Conservation (phyloP, 2,797 vertebrate species). For the Betta splendens region DNA sequence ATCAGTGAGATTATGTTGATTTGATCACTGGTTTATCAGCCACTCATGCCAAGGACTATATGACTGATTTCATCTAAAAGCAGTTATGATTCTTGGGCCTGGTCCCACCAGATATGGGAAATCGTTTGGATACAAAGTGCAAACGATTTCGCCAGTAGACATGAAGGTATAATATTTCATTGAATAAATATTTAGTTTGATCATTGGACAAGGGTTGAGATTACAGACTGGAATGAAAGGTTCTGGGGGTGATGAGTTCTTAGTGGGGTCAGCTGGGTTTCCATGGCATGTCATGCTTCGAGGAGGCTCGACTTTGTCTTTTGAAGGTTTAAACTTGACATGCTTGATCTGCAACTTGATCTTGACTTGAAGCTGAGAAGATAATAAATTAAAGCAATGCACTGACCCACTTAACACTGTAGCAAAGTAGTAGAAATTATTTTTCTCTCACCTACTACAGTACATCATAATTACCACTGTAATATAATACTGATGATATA, state of each 20-base stretch:
- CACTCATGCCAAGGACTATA: constrained; percentile 47
- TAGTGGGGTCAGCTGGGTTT: background rate
- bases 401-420: too few species aligned
- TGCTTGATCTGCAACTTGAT: background rate
- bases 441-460: background rate
- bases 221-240: background rate
- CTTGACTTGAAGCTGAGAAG: background rate
- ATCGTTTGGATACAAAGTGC: constrained; percentile 52
- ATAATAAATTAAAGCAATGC: too few species aligned
- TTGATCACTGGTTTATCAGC: background rate
- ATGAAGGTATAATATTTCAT: constrained; percentile 23
- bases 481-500: too few species aligned
- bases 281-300: too few species aligned
- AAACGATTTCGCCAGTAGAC: constrained; percentile 10
- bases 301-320: too few species aligned
- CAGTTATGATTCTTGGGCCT: constrained; percentile 42
- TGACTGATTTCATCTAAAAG: constrained; percentile 46
- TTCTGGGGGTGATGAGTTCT: background rate
- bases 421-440: background rate
- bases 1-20: background rate
- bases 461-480: background rate
- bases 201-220: background rate
- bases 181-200: constrained; percentile 16
- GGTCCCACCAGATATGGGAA: constrained; percentile 47
- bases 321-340: background rate